These are phyloP conservation scores for Falco punctatus DNA, from an alignment of 2,113 vertebrate species.

Conservation along the genomic window DNA sequence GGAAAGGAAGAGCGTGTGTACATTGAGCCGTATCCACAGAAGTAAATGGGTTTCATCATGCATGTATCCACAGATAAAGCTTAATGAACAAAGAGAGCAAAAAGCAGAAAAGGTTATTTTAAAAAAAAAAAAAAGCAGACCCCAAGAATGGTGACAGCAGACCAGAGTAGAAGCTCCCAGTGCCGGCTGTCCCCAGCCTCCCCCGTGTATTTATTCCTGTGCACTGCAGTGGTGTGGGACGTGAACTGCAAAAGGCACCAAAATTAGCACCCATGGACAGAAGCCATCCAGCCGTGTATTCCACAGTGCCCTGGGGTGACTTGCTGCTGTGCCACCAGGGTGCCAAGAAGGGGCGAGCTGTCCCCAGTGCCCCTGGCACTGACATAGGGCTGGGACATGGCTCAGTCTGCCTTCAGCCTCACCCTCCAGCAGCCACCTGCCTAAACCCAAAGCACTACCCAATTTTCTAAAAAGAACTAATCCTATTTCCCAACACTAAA, in stretches of 20 bases:
- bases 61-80: neutral
- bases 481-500: neutral
- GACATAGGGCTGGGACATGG: neutral
- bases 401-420: no score
- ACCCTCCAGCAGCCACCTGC: neutral
- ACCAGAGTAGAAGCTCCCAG: neutral
- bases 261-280: neutral
- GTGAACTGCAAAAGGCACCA: neutral
- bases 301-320: neutral
- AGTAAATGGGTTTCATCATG: neutral
- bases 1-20: neutral
- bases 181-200: neutral
- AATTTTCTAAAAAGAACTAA: neutral
- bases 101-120: neutral
- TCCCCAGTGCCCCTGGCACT: neutral
- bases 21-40: rapidly evolving
- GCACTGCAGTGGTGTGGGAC: no score
- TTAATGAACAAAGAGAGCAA: neutral
- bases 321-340: no score
- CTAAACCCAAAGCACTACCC: neutral
- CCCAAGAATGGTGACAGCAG: neutral
- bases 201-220: neutral
- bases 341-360: neutral
- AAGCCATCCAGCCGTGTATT: neutral
- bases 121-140: neutral